phyloP scores from a whole-genome alignment of 2,888 invertebrate species.

The Macaria liturata region DNA sequence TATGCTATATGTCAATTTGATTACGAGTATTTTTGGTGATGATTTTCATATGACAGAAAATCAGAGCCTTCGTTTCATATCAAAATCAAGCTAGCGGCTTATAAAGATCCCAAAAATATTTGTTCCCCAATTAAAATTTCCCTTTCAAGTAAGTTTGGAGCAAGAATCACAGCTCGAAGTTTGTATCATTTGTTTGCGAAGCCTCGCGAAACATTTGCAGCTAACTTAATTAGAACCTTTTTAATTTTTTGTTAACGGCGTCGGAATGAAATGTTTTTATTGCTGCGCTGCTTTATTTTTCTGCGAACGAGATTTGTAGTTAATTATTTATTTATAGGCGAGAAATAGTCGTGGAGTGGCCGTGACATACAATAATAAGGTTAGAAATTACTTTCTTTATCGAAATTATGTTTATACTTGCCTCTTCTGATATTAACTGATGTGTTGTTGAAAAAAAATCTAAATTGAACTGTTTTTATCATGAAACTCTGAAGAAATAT shows the following conservation, averaged over 20 bases:
- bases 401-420: too few relatives aligned
- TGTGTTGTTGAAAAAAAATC: too few relatives aligned
- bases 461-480: too few relatives aligned
- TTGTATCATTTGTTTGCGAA: constrained; percentile 15
- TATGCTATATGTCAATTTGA: too few relatives aligned
- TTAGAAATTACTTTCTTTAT: too few relatives aligned
- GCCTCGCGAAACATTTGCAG: constrained; percentile 10
- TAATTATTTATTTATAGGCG: constrained; percentile 9
- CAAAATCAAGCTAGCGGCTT: not conserved
- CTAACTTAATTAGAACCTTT: constrained; percentile 19
- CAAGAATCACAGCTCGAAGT: constrained; percentile 8
- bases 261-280: constrained; percentile 17
- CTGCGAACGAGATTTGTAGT: constrained; percentile 3
- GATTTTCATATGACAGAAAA: too few relatives aligned
- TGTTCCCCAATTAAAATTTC: constrained; percentile 2
- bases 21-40: too few relatives aligned
- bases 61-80: too few relatives aligned
- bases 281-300: constrained; percentile 10
- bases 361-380: too few relatives aligned
- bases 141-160: constrained; percentile 10
- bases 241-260: constrained; percentile 9
- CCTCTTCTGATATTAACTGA: too few relatives aligned
- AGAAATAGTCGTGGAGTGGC: not conserved
- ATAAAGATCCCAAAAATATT: not conserved
- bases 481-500: too few relatives aligned